Base-by-base conservation (phyloP, 92 coral and sea anemone species). In the Actinernus sp. region DNA sequence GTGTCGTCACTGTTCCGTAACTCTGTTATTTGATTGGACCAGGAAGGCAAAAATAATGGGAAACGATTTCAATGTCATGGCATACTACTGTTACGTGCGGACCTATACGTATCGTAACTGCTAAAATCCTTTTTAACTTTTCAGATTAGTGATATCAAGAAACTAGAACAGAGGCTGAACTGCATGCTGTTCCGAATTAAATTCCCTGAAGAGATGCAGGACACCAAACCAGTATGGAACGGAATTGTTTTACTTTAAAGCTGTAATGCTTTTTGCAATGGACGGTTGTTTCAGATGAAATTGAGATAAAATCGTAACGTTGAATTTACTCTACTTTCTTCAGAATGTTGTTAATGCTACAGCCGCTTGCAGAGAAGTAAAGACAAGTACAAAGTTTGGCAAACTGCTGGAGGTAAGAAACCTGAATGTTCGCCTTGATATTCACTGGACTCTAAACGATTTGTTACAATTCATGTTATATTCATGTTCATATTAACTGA, bases 291-390 rank as follows among this genome's bases (percentile, higher is more conserved):
- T n/a, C n/a, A n/a, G n/a, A n/a, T n/a, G n/a, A n/a, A n/a, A n/a
- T n/a, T n/a, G n/a, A n/a, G n/a, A n/a, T n/a, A n/a, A n/a, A n/a
- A n/a, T n/a, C n/a, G n/a, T n/a, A n/a, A n/a, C n/a, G n/a, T n/a
- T n/a, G n/a, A n/a, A n/a, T n/a, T n/a, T n/a, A n/a, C 10, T 21
- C 44, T 64, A 16, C 24, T 61, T 16, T 30, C 44, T 88, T 21
- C 65, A 95, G 99, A 87, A 71, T 61, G 97, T 95, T 28, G 99
- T 95, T 12, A 95, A 95, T 57, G 99, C 96, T 18, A 95, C 99
- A 9, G 99, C 99, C 4, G 99, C 99, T 8, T 95, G 99, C 64
- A 80, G 99, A 56, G 99, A 95, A 61, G 97, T 95, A 34, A 87
- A 92, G 59, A 79, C 94, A 14, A 95, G 99, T 47, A 58, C 81